phyloP scores from a whole-genome alignment of 2,888 invertebrate genomes.

The Anthophora plumipes region DNA sequence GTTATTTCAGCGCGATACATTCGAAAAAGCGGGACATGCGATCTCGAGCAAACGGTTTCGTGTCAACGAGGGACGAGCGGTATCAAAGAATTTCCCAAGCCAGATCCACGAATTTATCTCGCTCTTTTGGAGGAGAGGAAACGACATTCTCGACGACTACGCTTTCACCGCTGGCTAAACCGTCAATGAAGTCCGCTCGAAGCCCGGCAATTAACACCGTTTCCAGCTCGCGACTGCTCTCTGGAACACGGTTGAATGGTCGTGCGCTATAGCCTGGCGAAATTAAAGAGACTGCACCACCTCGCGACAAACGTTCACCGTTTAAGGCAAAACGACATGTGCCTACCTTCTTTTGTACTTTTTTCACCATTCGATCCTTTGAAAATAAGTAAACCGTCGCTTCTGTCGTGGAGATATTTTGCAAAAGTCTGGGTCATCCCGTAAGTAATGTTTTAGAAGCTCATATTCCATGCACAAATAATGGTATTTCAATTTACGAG shows the following conservation, averaged over 20 bases:
- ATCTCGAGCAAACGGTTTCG: constrained; percentile 19
- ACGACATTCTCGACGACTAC: constrained; percentile 2
- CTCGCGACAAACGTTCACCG: constrained; percentile 44
- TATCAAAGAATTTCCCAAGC: constrained; percentile 21
- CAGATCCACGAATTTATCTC: constrained; percentile 48
- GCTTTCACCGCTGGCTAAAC: constrained; percentile 39
- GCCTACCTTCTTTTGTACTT: not conserved
- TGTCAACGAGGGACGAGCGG: constrained; percentile 12
- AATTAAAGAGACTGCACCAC: constrained; percentile 57
- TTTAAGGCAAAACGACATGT: constrained; percentile 51
- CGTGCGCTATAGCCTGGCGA: constrained; percentile 52
- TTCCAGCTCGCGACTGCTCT: constrained; percentile 40
- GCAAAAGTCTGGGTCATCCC: too few relatives aligned
- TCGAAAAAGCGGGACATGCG: constrained; percentile 1
- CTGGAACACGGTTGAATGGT: constrained; percentile 59
- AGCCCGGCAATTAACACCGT: constrained; percentile 65
- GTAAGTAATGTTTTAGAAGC: too few relatives aligned
- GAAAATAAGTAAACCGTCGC: not conserved
- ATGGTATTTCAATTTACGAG: too few relatives aligned
- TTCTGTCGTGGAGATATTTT: not conserved
- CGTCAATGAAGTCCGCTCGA: constrained; percentile 50
- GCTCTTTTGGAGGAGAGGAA: constrained; percentile 2
- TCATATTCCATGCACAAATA: too few relatives aligned
- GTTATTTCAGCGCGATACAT: constrained; percentile 3
- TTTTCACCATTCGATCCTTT: not conserved